Conservation (phyloP, 2,888 invertebrate genomes). For the Chirona hameri region DNA sequence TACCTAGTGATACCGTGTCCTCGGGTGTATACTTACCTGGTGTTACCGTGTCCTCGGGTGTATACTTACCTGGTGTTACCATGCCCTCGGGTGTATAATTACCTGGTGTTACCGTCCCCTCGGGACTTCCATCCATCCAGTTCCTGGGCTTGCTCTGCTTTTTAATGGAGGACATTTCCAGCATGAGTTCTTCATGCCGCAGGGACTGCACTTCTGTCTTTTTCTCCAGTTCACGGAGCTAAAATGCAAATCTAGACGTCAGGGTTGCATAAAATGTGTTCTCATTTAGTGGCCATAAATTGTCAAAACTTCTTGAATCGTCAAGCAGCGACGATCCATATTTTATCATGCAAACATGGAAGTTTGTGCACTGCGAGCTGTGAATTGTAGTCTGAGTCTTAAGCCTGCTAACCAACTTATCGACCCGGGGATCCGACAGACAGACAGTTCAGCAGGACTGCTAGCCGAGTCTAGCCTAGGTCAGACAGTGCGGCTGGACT, state of each 20-base stretch:
- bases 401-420: too few species aligned
- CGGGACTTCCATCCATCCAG: background rate
- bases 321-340: too few species aligned
- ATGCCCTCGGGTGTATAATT: background rate
- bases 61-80: constrained; percentile 2
- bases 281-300: too few species aligned
- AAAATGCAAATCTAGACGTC: background rate
- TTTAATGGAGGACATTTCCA: constrained; percentile 55
- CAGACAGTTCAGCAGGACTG: too few species aligned
- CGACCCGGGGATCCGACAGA: too few species aligned
- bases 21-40: constrained; percentile 25
- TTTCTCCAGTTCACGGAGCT: constrained; percentile 75
- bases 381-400: too few species aligned
- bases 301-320: too few species aligned
- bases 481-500: too few species aligned
- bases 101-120: constrained; percentile 4
- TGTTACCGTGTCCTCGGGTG: background rate
- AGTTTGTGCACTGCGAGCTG: too few species aligned
- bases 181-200: constrained; percentile 81
- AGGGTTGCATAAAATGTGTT: too few species aligned
- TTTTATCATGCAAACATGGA: too few species aligned
- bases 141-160: constrained; percentile 29
- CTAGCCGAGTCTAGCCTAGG: too few species aligned
- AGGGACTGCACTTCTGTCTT: constrained; percentile 70
- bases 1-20: background rate